Percentiles rank a stretch among this genome's conserved stretches.
Conservation (phyloP, 1,140 invertebrate genomes). For the Coenobita brevimanus region DNA sequence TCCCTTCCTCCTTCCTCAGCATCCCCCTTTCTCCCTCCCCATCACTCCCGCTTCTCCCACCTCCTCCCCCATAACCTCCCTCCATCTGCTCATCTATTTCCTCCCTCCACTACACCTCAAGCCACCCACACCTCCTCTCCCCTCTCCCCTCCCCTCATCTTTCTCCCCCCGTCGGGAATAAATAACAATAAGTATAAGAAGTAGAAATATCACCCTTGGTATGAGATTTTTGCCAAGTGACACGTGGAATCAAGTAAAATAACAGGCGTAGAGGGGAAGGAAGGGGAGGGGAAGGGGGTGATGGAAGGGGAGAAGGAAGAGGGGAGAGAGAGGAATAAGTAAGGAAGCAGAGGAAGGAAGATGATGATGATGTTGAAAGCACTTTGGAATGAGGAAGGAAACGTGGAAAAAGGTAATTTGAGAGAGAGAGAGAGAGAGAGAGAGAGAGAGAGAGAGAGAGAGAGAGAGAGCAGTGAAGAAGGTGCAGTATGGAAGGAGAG, state of each 20-base stretch:
- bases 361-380: too few species aligned
- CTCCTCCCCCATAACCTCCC: not conserved
- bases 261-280: not conserved
- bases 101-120: not conserved
- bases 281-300: too few species aligned
- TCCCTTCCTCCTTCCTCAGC: not conserved
- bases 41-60: not conserved
- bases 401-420: too few species aligned
- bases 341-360: too few species aligned
- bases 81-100: not conserved
- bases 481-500: too few species aligned
- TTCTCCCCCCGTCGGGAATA: slow-evolving; percentile 5
- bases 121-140: not conserved
- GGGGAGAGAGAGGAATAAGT: too few species aligned
- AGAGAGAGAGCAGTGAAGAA: too few species aligned
- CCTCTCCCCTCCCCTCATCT: not conserved
- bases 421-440: too few species aligned
- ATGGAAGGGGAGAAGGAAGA: too few species aligned
- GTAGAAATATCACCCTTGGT: slow-evolving; percentile 21
- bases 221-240: slow-evolving; percentile 36
- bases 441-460: too few species aligned
- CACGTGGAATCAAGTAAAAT: slow-evolving; percentile 53
- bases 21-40: not conserved
- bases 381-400: too few species aligned
- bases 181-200: slow-evolving; percentile 64